Evolutionary conservation across 2,797 vertebrate species (phyloP), one percentile per base, ranked within the genome.

Genomic region (Paedocypris micromegethes): DNA sequence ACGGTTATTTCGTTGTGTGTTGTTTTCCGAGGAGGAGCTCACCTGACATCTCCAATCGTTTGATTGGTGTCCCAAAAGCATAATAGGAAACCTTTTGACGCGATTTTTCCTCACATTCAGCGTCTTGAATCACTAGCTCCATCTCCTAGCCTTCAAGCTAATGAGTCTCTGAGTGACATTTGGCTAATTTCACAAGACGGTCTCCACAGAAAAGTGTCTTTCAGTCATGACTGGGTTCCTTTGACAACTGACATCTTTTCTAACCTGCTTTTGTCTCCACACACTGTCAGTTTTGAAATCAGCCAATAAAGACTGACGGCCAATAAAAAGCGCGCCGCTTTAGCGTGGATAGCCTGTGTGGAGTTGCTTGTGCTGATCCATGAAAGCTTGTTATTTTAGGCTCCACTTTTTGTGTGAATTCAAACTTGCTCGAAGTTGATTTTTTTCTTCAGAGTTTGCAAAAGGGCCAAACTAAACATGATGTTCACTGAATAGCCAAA

Each of bases 261-360:
- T 42, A 51, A 45, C 44, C 68, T 56, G 68, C 65, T 68, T 69
- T 74, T 49, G 51, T 64, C 60, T 70, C 49, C 50, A 51, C 66
- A 65, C 66, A 37, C 70, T 69, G 74, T 76, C 72, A 67, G 38
- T 67, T 71, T 66, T 66, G 59, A 71, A 67, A 70, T 71, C 56
- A 70, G 61, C 37, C 50, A 5, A 57, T 59, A 48, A 63, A 64
- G 53, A 64, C 46, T 71, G 71, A 70, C 54, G 44, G 4, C 4
- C 5, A 37, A 38, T 70, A 8, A 59, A 51, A 47, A 56, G 65
- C 7, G 2, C 9, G 9, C 5, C 44, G 41, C 6, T 39, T 57
- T 57, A 45, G 41, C 23, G 6, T 9, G 23, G 60, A 9, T 61
- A 2, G 1, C 52, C 52, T 3, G 45, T 49, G 59, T 3, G 9